A percentile compares a stretch with the other conserved stretches of the same genome.
phyloP scores from a whole-genome alignment of 92 coral and sea anemone genomes.

The Zoanthus sansibaricus region DNA sequence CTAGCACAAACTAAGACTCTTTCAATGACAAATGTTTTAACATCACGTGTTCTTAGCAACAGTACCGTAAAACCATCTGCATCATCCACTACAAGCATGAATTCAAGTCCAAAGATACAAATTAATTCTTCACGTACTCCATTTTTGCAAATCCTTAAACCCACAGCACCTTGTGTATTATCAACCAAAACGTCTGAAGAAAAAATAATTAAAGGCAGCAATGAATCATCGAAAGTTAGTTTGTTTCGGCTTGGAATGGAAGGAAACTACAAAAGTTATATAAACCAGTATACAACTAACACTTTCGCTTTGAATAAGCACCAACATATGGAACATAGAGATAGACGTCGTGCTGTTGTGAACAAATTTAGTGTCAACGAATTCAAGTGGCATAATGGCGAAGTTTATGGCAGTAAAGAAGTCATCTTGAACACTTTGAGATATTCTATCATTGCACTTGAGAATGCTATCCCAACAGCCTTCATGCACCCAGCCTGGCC shows the following conservation, averaged over 20 bases:
- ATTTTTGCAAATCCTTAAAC: constrained; percentile 13
- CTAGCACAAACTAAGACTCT: constrained; percentile 3
- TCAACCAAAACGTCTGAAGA: background rate
- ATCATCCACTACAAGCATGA: background rate
- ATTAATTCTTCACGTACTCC: background rate
- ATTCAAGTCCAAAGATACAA: constrained; percentile 7
- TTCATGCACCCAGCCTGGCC: constrained; percentile 99
- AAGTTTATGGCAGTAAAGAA: constrained; percentile 84
- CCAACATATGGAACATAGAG: constrained; percentile 92
- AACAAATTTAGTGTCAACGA: constrained; percentile 88
- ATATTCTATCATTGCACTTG: constrained; percentile 87
- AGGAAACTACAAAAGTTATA: constrained; percentile 76
- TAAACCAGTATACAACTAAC: constrained; percentile 85
- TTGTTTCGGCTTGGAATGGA: constrained; percentile 93
- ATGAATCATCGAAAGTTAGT: constrained; percentile 42
- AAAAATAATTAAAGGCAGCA: constrained; percentile 4
- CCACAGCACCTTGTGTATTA: background rate
- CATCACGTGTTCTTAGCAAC: background rate
- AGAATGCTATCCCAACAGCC: constrained; percentile 87
- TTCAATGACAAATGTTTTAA: background rate
- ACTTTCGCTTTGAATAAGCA: constrained; percentile 90
- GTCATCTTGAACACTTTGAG: constrained; percentile 89
- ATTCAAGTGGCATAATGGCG: constrained; percentile 84
- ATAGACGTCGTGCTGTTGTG: constrained; percentile 84
- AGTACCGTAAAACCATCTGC: constrained; percentile 5